Evolutionary conservation across 2,113 vertebrate genomes (phyloP).

Genomic region (Prunella fulvescens): DNA sequence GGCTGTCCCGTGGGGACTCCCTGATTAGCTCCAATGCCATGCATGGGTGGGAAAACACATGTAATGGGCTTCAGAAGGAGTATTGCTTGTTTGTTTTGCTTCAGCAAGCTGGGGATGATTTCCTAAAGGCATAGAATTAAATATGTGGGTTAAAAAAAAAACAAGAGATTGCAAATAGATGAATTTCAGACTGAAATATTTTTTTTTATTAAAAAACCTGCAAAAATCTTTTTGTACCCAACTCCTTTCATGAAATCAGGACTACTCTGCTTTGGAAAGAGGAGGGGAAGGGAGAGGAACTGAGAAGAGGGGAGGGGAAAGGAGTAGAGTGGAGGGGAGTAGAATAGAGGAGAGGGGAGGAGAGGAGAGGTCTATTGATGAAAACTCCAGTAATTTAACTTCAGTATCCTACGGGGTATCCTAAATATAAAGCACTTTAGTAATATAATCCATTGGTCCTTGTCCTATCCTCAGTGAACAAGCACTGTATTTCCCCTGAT

Average conservation of each 20-base stretch:
- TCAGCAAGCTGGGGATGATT: background rate
- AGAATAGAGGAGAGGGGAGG: too few species aligned
- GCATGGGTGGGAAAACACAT: background rate
- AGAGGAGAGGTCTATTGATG: background rate
- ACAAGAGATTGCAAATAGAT: background rate
- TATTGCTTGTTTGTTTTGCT: background rate
- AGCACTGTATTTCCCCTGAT: background rate
- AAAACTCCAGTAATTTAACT: background rate
- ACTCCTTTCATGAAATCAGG: background rate
- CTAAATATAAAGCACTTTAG: background rate
- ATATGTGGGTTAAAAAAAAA: background rate
- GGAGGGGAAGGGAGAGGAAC: background rate
- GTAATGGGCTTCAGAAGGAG: background rate
- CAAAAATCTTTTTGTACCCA: background rate
- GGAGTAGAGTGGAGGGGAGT: too few species aligned
- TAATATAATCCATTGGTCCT: background rate
- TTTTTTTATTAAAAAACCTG: background rate
- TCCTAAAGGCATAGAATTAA: background rate
- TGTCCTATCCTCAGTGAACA: background rate
- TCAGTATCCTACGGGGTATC: background rate
- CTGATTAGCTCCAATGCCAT: background rate
- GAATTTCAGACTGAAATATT: background rate
- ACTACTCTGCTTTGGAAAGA: background rate
- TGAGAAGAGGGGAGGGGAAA: background rate
- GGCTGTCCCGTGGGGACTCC: background rate